Evolutionary conservation across 1,140 invertebrate genomes (phyloP).

Genomic region (Trichomalopsis sarcophagae): DNA sequence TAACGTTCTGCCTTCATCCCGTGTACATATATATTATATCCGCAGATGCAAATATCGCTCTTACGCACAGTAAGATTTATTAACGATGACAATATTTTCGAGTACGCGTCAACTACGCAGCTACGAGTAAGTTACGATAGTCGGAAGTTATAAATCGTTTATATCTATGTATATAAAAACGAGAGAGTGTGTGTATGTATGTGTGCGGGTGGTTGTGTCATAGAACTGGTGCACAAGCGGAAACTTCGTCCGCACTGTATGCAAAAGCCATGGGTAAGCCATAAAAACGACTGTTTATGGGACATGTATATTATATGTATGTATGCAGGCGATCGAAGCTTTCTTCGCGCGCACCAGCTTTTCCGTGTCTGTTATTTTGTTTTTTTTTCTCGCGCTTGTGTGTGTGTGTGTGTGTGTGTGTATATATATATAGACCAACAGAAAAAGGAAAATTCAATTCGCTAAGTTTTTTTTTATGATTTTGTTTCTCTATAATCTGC

Average conservation of each 20-base stretch:
- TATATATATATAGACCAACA: not conserved
- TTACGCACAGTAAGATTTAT: not conserved
- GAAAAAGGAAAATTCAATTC: not conserved
- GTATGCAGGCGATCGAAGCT: not conserved
- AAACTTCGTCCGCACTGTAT: not conserved
- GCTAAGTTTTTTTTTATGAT: not conserved
- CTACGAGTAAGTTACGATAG: constrained; percentile 27
- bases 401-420: too few species aligned
- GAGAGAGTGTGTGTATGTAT: not conserved
- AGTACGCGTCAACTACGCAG: constrained; percentile 31
- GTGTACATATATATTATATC: not conserved
- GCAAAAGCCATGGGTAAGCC: not conserved
- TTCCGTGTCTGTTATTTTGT: too few species aligned
- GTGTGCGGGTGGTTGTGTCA: not conserved
- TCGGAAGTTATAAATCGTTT: constrained; percentile 35
- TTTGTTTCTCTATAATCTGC: not conserved
- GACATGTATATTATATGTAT: not conserved
- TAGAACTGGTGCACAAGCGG: not conserved
- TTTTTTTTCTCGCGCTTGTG: too few species aligned
- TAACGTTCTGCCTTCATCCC: not conserved
- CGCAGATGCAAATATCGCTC: not conserved
- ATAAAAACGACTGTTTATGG: constrained; percentile 10
- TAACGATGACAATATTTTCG: constrained; percentile 28
- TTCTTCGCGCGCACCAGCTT: not conserved
- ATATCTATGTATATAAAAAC: constrained; percentile 14